Conservation (phyloP, 1,140 invertebrate genomes). For the Ceratosolen solmsi region DNA sequence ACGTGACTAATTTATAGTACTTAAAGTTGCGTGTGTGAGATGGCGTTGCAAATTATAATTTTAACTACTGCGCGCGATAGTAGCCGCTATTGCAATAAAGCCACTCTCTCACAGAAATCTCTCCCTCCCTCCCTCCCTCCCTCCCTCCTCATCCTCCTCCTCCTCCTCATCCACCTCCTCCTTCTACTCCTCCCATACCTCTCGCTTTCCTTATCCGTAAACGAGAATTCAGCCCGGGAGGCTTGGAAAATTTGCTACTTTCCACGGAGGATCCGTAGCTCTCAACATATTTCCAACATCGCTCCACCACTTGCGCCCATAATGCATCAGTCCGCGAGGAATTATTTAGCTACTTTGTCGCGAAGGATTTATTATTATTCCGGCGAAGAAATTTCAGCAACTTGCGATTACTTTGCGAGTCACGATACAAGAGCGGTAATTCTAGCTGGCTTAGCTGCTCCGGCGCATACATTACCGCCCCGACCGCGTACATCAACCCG, state of each 20-base stretch:
- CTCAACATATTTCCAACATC: neutral
- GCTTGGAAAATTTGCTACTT: neutral
- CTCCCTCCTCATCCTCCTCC: no score
- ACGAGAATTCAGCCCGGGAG: neutral
- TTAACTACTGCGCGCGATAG: neutral
- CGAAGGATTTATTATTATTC: neutral
- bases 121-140: no score
- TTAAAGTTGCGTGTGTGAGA: neutral
- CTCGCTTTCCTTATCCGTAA: neutral
- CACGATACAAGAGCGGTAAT: neutral
- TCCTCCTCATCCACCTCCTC: no score
- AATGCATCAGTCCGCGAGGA: no score
- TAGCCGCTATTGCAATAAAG: neutral
- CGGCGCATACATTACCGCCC: no score
- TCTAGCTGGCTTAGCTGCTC: no score
- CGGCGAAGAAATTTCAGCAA: neutral
- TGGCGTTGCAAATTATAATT: neutral
- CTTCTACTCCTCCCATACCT: no score
- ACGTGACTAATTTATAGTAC: neutral
- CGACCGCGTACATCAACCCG: no score
- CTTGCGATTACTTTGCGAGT: neutral
- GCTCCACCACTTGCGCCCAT: neutral
- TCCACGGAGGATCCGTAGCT: neutral
- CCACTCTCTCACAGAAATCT: no score
- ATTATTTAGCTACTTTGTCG: no score